Percentiles rank a stretch among this genome's conserved stretches.
Conservation (phyloP, 2,113 vertebrate genomes). For the Crotalus tigris region DNA sequence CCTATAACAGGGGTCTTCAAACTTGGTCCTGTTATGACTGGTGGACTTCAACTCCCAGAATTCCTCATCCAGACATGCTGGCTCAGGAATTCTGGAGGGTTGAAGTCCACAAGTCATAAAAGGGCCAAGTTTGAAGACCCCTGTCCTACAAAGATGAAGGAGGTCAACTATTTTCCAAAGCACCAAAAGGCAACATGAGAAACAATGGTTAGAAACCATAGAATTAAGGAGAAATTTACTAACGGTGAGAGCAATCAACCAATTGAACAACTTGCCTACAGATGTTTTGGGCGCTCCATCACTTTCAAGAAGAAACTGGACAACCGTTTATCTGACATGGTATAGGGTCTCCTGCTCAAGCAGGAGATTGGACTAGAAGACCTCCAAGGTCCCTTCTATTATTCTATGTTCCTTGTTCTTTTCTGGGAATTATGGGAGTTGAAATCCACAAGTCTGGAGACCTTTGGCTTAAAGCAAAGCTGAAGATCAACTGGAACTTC, state of each 20-base stretch:
- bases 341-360: not conserved
- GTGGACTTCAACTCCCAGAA: too few relatives aligned
- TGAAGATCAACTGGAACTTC: too few relatives aligned
- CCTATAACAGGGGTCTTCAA: too few relatives aligned
- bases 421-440: not conserved
- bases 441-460: not conserved
- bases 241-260: not conserved
- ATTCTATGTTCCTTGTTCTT: not conserved
- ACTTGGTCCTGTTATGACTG: too few relatives aligned
- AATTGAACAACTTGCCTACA: not conserved
- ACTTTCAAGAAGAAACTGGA: not conserved
- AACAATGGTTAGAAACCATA: not conserved
- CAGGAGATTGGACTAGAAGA: not conserved
- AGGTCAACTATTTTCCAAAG: too few relatives aligned
- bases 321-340: not conserved
- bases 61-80: too few relatives aligned
- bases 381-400: not conserved
- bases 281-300: not conserved
- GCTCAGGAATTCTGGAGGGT: too few relatives aligned
- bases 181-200: not conserved
- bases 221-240: not conserved
- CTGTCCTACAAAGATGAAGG: too few relatives aligned
- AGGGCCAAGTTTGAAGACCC: too few relatives aligned
- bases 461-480: not conserved
- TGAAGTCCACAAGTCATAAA: too few relatives aligned